phyloP scores from a whole-genome alignment of 2,797 vertebrate genomes.

The Decapterus maruadsi region DNA sequence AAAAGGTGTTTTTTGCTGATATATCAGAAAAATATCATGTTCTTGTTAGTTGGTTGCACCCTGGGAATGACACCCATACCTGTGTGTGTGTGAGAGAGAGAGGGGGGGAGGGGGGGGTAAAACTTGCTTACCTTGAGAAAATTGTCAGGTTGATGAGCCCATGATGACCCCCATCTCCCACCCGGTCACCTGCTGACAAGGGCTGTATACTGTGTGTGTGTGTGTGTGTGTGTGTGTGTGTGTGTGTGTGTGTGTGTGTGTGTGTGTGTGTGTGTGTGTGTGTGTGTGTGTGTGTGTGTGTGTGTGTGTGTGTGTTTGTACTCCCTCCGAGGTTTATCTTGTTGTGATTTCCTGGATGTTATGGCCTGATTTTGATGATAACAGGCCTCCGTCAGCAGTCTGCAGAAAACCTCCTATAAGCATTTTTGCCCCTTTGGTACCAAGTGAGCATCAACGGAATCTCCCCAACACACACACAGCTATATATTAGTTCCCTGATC shows the following conservation, averaged over 20 bases:
- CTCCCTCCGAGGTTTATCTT: conserved; percentile 42
- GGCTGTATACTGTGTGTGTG: neutral
- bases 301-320: conserved; percentile 3
- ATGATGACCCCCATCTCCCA: conserved; percentile 51
- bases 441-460: neutral
- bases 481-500: neutral
- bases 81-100: neutral
- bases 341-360: conserved; percentile 70
- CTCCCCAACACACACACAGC: neutral
- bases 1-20: neutral
- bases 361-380: conserved; percentile 63
- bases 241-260: neutral
- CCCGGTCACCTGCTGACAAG: conserved; percentile 65
- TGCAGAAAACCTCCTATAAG: conserved; percentile 59
- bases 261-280: conserved; percentile 10
- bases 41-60: neutral
- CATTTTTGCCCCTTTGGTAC: conserved; percentile 50
- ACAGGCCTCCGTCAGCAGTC: conserved; percentile 69
- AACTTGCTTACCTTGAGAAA: conserved; percentile 64
- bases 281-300: neutral
- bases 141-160: conserved; percentile 58
- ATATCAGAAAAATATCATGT: neutral
- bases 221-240: neutral
- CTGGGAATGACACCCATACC: neutral
- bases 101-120: conserved; percentile 29